Evolutionary conservation across 2,888 invertebrate genomes (phyloP), one percentile per base, ranked within the genome.

Genomic region (Coecobrya sp.): DNA sequence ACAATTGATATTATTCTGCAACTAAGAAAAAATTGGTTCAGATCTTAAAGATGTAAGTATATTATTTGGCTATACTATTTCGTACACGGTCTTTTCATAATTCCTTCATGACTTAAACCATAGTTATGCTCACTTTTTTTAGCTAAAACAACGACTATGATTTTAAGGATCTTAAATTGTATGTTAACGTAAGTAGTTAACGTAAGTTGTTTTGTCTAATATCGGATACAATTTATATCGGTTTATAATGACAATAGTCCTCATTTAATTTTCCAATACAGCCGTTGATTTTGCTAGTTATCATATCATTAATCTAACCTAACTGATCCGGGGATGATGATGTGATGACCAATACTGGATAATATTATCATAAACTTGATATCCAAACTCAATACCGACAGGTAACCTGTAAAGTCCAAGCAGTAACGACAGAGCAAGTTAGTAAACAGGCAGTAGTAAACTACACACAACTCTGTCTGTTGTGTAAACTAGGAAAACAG

Each of bases 401-500:
- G 59, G 55, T 5, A 45, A 19, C 22, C 42, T 36, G 62, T 16
- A 65, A 52, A 79, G 30, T 84, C 22, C 62, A 70, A 30, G 86
- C 30, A 30, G 30, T 13, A 68, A 65, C 45, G 62, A 79, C 45
- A 79, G 52, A 36, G 65, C 59, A 25, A 79, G 65, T 55, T 45
- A 82, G 52, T 36, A 19, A 10, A 70, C 3, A 36, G 13, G 19
- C 42, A 45, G 13, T 4, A 0, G 68, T 11, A 52, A 62, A 82
- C 73, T 86, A 86, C 11, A 19, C 13, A 85, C 49, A 65, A 85
- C 85, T 90, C 85, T 90, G 59, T 82, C 55, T 62, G 59, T 70
- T 70, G 76, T 70, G 30, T 84, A 19, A 19, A 49, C 52, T 79
- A 36, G 42, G 45, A 84, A 59, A 82, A 65, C 30, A 76, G 59